Conservation (phyloP, 2,888 invertebrate genomes). For the Ceraclea dissimilis region DNA sequence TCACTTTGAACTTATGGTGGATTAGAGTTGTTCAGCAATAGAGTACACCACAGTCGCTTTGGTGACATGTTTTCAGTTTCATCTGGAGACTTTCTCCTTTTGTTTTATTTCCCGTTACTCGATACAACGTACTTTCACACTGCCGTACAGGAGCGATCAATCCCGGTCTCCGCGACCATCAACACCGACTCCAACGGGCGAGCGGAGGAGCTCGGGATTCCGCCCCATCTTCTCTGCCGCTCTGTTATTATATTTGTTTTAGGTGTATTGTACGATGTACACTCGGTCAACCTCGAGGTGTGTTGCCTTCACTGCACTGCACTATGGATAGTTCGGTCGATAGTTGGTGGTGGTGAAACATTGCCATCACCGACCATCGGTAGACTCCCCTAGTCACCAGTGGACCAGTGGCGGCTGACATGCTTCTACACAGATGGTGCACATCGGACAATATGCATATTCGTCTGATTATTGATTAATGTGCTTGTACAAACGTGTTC, state of each 20-base stretch:
- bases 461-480: slow-evolving; percentile 15
- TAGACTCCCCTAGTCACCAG: too few species aligned
- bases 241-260: not conserved
- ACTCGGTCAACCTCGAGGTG: not conserved
- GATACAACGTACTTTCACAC: slow-evolving; percentile 17
- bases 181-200: slow-evolving; percentile 23
- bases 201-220: slow-evolving; percentile 3
- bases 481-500: slow-evolving; percentile 26
- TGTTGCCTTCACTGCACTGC: too few species aligned
- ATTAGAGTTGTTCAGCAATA: slow-evolving; percentile 46
- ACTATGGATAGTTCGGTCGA: too few species aligned
- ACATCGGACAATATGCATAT: not conserved
- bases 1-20: slow-evolving; percentile 92
- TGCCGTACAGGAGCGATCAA: slow-evolving; percentile 12
- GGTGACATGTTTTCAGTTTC: slow-evolving; percentile 23
- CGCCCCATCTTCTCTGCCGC: not conserved
- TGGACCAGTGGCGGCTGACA: too few species aligned
- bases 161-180: slow-evolving; percentile 26
- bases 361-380: too few species aligned
- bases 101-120: slow-evolving; percentile 20
- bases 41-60: slow-evolving; percentile 16
- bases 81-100: slow-evolving; percentile 18
- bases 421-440: not conserved
- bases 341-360: too few species aligned
- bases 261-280: not conserved